Evolutionary conservation across 1,140 invertebrate genomes (phyloP).

Genomic region (Asobara japonica): DNA sequence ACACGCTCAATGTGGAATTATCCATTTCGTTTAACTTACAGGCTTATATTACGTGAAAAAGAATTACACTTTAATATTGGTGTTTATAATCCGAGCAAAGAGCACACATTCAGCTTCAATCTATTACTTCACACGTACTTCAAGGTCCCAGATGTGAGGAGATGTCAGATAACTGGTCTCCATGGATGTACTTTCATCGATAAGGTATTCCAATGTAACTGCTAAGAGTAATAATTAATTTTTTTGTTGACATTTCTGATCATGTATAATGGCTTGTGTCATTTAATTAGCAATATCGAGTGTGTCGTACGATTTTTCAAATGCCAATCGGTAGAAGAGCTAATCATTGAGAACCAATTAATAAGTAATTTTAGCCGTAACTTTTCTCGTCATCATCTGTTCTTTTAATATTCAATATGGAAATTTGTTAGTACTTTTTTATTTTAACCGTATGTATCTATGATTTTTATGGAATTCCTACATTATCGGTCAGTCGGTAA

Average conservation of each 20-base stretch:
- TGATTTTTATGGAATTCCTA: no score
- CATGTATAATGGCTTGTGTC: not conserved
- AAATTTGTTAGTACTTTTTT: no score
- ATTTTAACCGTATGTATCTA: no score
- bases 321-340: no score
- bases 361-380: no score
- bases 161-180: conserved; percentile 90
- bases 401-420: no score
- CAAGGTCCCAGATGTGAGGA: conserved; percentile 91
- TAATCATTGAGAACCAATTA: no score
- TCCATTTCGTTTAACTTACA: conserved; percentile 87
- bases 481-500: no score
- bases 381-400: no score
- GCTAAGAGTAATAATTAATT: not conserved
- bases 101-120: conserved; percentile 90
- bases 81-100: conserved; percentile 91
- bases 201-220: conserved; percentile 79
- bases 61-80: conserved; percentile 92
- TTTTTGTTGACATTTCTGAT: not conserved
- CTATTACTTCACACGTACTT: conserved; percentile 94
- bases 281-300: no score
- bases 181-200: conserved; percentile 93
- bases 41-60: conserved; percentile 88
- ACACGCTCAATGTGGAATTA: conserved; percentile 95
- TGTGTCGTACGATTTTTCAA: no score